Evolutionary conservation across 2,888 invertebrate genomes (phyloP).

Genomic region (Myopa testacea): DNA sequence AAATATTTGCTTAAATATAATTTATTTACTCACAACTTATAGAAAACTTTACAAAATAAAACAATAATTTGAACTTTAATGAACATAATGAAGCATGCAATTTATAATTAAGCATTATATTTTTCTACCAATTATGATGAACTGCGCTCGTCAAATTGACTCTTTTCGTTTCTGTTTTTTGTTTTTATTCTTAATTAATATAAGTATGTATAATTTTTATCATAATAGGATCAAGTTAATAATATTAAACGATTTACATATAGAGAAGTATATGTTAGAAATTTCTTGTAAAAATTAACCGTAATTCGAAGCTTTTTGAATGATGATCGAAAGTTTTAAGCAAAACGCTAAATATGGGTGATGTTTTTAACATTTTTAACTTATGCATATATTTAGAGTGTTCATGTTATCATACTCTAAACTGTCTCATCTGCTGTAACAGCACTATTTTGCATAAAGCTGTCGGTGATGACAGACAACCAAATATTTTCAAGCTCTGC

Average conservation of each 20-base stretch:
- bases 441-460: not conserved
- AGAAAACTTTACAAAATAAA: slow-evolving; percentile 33
- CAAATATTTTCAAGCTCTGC: no score
- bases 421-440: not conserved
- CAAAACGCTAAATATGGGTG: no score
- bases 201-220: slow-evolving; percentile 1
- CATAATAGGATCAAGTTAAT: slow-evolving; percentile 13
- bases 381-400: not conserved
- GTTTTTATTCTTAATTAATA: not conserved
- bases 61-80: slow-evolving; percentile 27
- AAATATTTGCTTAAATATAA: slow-evolving; percentile 22
- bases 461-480: not conserved
- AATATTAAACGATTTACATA: slow-evolving; percentile 17
- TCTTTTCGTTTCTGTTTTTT: not conserved
- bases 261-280: slow-evolving; percentile 18
- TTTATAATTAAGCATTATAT: slow-evolving; percentile 9
- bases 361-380: not conserved
- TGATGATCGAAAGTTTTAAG: not conserved
- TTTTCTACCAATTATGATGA: slow-evolving; percentile 25
- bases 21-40: slow-evolving; percentile 34
- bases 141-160: slow-evolving; percentile 5
- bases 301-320: slow-evolving; percentile 1
- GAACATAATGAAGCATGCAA: slow-evolving; percentile 26
- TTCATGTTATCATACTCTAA: not conserved
- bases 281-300: slow-evolving; percentile 10